Evolutionary conservation across 2,888 invertebrate species (phyloP).

Genomic region (Dicyrtoma fusca): DNA sequence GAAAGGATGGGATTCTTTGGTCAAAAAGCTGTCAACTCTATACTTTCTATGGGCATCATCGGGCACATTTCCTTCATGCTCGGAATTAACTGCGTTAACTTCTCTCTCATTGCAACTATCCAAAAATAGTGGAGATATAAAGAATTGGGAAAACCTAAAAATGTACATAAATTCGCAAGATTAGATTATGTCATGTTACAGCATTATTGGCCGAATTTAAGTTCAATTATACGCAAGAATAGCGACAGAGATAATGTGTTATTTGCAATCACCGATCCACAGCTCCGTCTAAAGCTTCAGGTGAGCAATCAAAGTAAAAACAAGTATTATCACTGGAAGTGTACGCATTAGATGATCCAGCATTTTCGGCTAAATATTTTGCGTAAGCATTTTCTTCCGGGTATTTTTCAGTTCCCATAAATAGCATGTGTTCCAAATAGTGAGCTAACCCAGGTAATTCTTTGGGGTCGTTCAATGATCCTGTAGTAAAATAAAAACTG

Average conservation of each 20-base stretch:
- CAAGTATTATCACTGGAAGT: conserved; percentile 89
- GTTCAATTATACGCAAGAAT: neutral
- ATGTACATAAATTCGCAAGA: neutral
- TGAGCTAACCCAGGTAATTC: conserved; percentile 41
- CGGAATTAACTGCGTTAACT: conserved; percentile 87
- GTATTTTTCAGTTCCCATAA: conserved; percentile 30
- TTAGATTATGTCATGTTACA: neutral
- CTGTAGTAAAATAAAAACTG: conserved; percentile 11
- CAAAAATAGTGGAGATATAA: conserved; percentile 87
- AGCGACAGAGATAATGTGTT: neutral
- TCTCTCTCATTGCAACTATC: conserved; percentile 88
- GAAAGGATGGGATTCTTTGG: conserved; percentile 77
- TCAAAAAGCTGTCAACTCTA: conserved; percentile 83
- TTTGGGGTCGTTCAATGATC: conserved; percentile 42
- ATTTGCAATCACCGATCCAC: conserved; percentile 72
- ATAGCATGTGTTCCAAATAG: conserved; percentile 42
- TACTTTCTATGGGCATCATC: conserved; percentile 88
- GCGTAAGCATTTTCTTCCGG: conserved; percentile 59
- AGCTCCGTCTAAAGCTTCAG: conserved; percentile 75
- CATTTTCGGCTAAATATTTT: conserved; percentile 85
- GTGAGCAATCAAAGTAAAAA: conserved; percentile 89
- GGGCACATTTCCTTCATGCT: conserved; percentile 89
- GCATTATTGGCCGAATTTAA: neutral
- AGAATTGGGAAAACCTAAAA: conserved; percentile 90
- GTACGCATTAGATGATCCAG: conserved; percentile 87